Evolutionary conservation across 2,797 vertebrate species (phyloP), one percentile per base, ranked within the genome.

Genomic region (Tapera naevia): DNA sequence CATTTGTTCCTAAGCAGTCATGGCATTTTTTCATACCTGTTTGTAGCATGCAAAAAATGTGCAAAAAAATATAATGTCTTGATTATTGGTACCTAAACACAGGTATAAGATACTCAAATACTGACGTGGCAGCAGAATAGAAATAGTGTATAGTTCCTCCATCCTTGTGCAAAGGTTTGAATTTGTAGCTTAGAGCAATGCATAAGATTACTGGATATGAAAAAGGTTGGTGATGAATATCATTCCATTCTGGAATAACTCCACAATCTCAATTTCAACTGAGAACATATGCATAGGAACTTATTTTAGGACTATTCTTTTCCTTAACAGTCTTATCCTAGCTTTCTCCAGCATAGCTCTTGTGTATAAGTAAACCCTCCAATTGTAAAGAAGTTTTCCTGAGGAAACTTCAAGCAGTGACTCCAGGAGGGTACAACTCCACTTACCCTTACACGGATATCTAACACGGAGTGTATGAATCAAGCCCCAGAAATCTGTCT

Each of bases 1-100:
- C 4, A 1, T 22, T 35, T 48, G 7, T 24, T 65, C 28, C 32
- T 35, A 1, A 1, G 2, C 23, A 48, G 22, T 32, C 22, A 22
- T 37, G 43, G 7, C 3, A 27, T 12, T 79, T 50, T 58, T 61
- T 43, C 35, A 12, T 18, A 30, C 21, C 10, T 80, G 13, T 51
- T 70, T 53, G 25, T 43, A 65, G 19, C 6, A 17, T 33, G 32
- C 2, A 74, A 57, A 92, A 80, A 46, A 48, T 0, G 0, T n/a
- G 8, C 2, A 56, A 75, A 69, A 80, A 46, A 79, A 32, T 17
- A 22, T 5, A 33, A 16, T 33, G 18, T 35, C 35, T 75, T 80
- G 39, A 17, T 37, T 87, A 62, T 16, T 48, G 64, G 30, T 66
- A n/a, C 11, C 25, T 69, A 39, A 45, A 32, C 11, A 7, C 30